phyloP scores from a whole-genome alignment of 2,113 vertebrate genomes.

The Ameiurus melas region DNA sequence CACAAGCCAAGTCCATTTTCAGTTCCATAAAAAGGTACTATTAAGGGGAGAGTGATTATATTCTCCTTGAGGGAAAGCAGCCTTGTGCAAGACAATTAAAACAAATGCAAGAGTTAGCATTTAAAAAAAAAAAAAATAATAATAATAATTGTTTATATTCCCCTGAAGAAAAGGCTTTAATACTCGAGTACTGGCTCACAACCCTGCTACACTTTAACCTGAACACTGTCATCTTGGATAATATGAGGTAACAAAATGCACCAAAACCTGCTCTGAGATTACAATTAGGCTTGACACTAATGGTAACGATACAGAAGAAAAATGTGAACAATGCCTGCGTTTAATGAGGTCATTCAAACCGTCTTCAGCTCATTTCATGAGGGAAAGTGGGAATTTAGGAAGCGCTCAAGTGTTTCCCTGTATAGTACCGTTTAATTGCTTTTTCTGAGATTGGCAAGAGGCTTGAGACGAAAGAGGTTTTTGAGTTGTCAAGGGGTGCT shows the following conservation, averaged over 20 bases:
- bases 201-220: conserved; percentile 49
- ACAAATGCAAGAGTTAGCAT: neutral
- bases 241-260: conserved; percentile 45
- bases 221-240: conserved; percentile 48
- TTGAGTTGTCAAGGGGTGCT: conserved; percentile 69
- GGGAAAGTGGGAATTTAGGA: conserved; percentile 56
- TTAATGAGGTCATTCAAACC: conserved; percentile 24
- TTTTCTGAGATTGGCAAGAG: conserved; percentile 54
- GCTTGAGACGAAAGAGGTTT: conserved; percentile 59
- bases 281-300: conserved; percentile 8
- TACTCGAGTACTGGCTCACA: conserved; percentile 47
- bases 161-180: conserved; percentile 57
- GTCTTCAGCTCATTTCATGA: conserved; percentile 13
- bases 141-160: neutral
- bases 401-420: conserved; percentile 69
- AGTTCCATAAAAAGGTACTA: conserved; percentile 17
- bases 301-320: conserved; percentile 1
- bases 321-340: neutral
- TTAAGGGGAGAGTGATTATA: neutral
- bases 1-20: neutral
- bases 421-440: conserved; percentile 67
- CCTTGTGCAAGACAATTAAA: conserved; percentile 8
- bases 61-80: conserved; percentile 20
- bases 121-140: neutral
- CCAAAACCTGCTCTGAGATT: conserved; percentile 30